Evolutionary conservation across 30 jellyfish, hydroid and myxozoan genomes (phyloP).

Genomic region (Pseudorhiza aurosa): DNA sequence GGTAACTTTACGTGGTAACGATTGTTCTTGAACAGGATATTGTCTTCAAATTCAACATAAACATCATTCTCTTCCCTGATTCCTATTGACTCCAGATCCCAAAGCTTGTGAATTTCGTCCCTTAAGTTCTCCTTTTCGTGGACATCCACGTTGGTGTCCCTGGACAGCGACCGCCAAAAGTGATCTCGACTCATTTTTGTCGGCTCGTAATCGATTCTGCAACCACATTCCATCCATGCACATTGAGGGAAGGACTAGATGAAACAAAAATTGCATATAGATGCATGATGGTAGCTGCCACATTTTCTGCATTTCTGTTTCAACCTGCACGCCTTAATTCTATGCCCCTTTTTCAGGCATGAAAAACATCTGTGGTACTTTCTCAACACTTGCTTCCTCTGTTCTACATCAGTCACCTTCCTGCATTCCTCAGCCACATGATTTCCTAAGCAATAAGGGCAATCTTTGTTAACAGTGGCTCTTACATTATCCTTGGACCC

Average conservation of each 20-base stretch:
- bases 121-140: not conserved
- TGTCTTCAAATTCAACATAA: conserved; percentile 20
- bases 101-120: conserved; percentile 21
- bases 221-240: conserved; percentile 4
- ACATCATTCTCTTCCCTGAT: conserved; percentile 41
- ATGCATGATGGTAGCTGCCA: not conserved
- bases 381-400: not conserved
- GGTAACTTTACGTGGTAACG: conserved; percentile 37
- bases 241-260: no score
- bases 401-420: not conserved
- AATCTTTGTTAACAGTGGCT: conserved; percentile 8
- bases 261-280: conserved; percentile 14
- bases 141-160: not conserved
- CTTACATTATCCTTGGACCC: not conserved
- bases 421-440: conserved; percentile 32
- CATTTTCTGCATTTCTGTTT: conserved; percentile 17
- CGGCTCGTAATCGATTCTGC: conserved; percentile 15
- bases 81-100: conserved; percentile 50
- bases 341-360: conserved; percentile 39
- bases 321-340: not conserved
- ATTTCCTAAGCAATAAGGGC: conserved; percentile 14
- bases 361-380: conserved; percentile 26
- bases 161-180: no score
- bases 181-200: conserved; percentile 45
- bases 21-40: conserved; percentile 4